Evolutionary conservation across 1,140 invertebrate species (phyloP), one percentile per base, ranked within the genome.

Genomic region (Aphis gossypii): DNA sequence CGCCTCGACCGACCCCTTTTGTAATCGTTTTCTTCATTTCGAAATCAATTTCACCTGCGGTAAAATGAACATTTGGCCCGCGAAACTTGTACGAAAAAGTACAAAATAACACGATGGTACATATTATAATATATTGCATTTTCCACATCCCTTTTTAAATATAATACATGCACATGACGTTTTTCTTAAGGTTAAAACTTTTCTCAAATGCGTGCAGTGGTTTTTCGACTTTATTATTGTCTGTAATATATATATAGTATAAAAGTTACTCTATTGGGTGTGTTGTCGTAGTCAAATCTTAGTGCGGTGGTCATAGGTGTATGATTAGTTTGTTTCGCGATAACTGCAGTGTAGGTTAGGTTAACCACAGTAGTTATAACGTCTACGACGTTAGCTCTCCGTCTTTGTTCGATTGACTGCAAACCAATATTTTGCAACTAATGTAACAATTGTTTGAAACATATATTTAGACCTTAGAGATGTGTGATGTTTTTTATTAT

Each of bases 41-140:
- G 44, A 84, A 93, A 86, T 84, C 91, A 84, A 84, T 93, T 93
- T 93, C 91, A 93, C 91, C 82, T 84, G 48, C 91, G 68, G 91
- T 84, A 21, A 84, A 84, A 56, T 54, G 82, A 84, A 92, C 68
- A 51, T 83, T 89, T 46, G 48, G 48, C 87, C 48, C n/a, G 48
- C 48, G 44, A 48, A 89, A 51, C 86, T 46, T 20, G 25, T 6
- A 86, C 41, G 25, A 83, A 23, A 38, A 38, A 83, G 23, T 38
- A 38, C 1, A 23, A 23, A 83, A 83, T 83, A 83, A 83, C 60
- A 68, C 30, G 2, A 30, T 14, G 30, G 82, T 11, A 41, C 21
- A 41, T 41, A 83, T 83, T 23, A 83, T 83, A 9, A 83, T 83
- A 21, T 68, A 68, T 68, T 68, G 25, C 30, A 60, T 60, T 35